Conservation (phyloP, 2,888 invertebrate genomes). For the Sipunculus nudus region DNA sequence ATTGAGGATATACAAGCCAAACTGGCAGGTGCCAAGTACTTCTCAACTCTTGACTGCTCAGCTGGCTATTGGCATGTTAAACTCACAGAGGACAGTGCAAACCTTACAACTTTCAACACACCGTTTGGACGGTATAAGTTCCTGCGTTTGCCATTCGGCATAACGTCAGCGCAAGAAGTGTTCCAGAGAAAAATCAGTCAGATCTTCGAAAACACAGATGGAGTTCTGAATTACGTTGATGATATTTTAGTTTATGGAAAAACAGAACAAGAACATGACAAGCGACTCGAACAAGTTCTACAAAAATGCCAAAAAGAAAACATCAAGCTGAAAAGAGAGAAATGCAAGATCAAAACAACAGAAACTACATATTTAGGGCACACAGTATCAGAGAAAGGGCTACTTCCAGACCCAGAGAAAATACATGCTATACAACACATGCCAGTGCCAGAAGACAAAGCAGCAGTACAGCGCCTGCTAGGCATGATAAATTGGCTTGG, state of each 20-base stretch:
- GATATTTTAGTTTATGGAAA: background rate
- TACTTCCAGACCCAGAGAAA: conserved; percentile 35
- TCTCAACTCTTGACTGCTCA: conserved; percentile 35
- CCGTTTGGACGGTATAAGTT: conserved; percentile 33
- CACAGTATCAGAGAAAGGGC: background rate
- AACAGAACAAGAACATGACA: conserved; percentile 2
- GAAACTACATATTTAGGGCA: conserved; percentile 8
- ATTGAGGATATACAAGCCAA: conserved; percentile 34
- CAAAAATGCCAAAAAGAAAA: background rate
- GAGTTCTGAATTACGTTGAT: conserved; percentile 1
- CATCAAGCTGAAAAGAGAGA: conserved; percentile 11
- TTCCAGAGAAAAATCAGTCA: conserved; percentile 33
- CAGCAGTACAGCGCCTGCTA: conserved; percentile 35
- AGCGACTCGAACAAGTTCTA: background rate
- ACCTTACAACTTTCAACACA: conserved; percentile 34
- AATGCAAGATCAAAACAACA: conserved; percentile 10
- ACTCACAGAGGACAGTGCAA: conserved; percentile 18
- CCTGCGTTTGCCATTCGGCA: conserved; percentile 37
- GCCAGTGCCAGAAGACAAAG: conserved; percentile 38
- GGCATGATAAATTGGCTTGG: conserved; percentile 39
- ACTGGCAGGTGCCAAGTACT: conserved; percentile 27
- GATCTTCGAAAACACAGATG: background rate
- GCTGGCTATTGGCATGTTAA: conserved; percentile 23
- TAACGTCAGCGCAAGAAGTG: conserved; percentile 27
- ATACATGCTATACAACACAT: conserved; percentile 35